A percentile compares a stretch with the other conserved stretches of the same genome.
Conservation (phyloP, 1,140 invertebrate species). For the Thaumatotibia leucotreta region DNA sequence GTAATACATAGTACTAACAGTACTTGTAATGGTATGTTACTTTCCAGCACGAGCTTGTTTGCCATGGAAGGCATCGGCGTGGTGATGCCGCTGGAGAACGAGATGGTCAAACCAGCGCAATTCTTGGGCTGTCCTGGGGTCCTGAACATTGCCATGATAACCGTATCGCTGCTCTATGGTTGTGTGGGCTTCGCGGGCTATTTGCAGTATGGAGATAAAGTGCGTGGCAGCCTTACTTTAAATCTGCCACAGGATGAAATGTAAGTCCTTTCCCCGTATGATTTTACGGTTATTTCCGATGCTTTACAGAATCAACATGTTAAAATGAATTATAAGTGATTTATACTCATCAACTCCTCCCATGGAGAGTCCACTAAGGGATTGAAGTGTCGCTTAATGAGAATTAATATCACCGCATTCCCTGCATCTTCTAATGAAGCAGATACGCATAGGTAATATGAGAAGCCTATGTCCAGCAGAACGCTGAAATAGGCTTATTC, state of each 20-base stretch:
- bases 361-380: too few relatives aligned
- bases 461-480: too few relatives aligned
- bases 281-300: too few relatives aligned
- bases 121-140: conserved; percentile 91
- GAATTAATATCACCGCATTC: too few relatives aligned
- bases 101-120: conserved; percentile 87
- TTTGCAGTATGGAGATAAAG: conserved; percentile 83
- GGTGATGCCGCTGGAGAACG: conserved; percentile 93
- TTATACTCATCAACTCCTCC: too few relatives aligned
- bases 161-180: conserved; percentile 85
- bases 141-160: conserved; percentile 88
- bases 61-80: conserved; percentile 90
- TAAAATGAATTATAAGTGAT: too few relatives aligned
- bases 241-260: conserved; percentile 81
- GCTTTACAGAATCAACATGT: too few relatives aligned
- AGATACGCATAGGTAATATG: too few relatives aligned
- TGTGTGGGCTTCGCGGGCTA: conserved; percentile 92
- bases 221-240: conserved; percentile 83
- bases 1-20: too few relatives aligned
- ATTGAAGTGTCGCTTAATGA: too few relatives aligned
- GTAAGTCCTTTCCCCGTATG: conserved; percentile 77
- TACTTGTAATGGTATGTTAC: conserved; percentile 1
- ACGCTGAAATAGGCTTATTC: too few relatives aligned
- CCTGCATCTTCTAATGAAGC: too few relatives aligned
- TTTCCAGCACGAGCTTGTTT: conserved; percentile 83